These are phyloP conservation scores for Hemaris fuciformis DNA, from an alignment of 2,888 invertebrate species.

Conservation along the genomic window DNA sequence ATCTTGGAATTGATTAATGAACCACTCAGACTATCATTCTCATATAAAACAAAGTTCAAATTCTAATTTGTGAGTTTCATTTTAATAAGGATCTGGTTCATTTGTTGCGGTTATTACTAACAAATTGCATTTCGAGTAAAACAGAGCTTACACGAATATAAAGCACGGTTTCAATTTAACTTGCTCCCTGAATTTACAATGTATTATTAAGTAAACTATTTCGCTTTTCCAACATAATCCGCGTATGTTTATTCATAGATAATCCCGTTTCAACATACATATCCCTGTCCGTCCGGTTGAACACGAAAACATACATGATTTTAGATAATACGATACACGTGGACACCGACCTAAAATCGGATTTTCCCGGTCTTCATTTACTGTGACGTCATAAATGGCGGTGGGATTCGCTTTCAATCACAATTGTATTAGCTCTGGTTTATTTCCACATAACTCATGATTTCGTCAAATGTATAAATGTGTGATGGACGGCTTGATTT, in stretches of 20 bases:
- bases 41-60: too few species aligned
- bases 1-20: too few species aligned
- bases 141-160: too few species aligned
- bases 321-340: not conserved
- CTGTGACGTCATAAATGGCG: slow-evolving; percentile 1
- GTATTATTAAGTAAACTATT: not conserved
- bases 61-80: too few species aligned
- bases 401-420: not conserved
- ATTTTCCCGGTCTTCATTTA: slow-evolving; percentile 1
- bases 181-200: too few species aligned
- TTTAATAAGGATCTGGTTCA: too few species aligned
- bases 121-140: too few species aligned
- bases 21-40: too few species aligned
- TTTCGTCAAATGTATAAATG: not conserved
- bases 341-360: not conserved
- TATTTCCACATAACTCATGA: not conserved
- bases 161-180: too few species aligned
- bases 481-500: not conserved
- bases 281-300: too few species aligned
- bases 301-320: not conserved
- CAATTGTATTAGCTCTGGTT: not conserved
- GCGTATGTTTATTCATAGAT: not conserved
- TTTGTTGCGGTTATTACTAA: too few species aligned
- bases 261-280: not conserved
- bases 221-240: not conserved